These are phyloP conservation scores for Hyles lineata DNA, from an alignment of 2,888 invertebrate species.

Conservation along the genomic window DNA sequence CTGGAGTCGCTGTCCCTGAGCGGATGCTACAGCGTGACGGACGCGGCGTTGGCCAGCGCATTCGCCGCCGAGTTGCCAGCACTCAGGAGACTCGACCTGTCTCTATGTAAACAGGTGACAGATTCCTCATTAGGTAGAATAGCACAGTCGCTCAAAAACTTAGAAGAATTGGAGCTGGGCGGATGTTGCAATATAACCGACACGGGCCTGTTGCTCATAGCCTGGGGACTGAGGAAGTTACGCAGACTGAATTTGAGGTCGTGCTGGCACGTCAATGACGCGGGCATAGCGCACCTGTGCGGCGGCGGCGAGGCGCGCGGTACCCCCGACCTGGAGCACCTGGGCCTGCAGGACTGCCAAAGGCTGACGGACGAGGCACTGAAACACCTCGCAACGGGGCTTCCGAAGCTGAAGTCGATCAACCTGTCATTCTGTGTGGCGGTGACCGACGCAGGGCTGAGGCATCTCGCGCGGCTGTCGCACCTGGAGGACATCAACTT, in stretches of 20 bases:
- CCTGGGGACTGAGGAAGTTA: constrained; percentile 94
- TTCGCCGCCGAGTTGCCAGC: constrained; percentile 91
- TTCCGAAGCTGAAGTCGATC: constrained; percentile 92
- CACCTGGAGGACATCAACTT: constrained; percentile 94
- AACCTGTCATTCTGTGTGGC: constrained; percentile 97
- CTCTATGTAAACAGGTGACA: constrained; percentile 97
- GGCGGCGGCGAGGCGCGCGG: constrained; percentile 92
- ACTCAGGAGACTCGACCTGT: constrained; percentile 92
- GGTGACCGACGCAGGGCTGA: constrained; percentile 96
- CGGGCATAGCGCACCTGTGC: constrained; percentile 94
- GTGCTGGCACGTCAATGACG: constrained; percentile 96
- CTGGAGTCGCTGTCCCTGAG: constrained; percentile 94
- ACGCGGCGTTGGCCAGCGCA: constrained; percentile 92
- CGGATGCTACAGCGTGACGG: constrained; percentile 97
- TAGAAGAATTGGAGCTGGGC: constrained; percentile 94
- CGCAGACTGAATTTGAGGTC: constrained; percentile 94
- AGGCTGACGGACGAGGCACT: constrained; percentile 96
- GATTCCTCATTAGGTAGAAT: constrained; percentile 94
- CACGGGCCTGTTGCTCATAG: constrained; percentile 92
- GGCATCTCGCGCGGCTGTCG: constrained; percentile 93
- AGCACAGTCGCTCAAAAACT: constrained; percentile 92
- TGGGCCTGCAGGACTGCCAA: constrained; percentile 97
- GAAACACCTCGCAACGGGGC: constrained; percentile 92
- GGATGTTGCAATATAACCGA: constrained; percentile 97
- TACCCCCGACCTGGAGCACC: constrained; percentile 91